Evolutionary conservation across 1,140 invertebrate species (phyloP).

Genomic region (Trypoxylus dichotomus): DNA sequence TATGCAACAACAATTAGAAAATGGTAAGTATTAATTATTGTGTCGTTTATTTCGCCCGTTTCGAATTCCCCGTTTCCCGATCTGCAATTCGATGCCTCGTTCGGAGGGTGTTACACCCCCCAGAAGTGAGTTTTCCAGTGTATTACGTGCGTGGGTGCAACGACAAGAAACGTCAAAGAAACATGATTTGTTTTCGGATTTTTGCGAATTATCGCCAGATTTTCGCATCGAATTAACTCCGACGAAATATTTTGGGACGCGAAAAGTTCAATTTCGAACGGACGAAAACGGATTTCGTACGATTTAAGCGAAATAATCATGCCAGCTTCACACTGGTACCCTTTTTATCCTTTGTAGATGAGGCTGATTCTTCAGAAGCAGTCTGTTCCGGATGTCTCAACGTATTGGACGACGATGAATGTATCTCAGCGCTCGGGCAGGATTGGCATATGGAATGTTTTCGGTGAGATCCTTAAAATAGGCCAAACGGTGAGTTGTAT

Average conservation of each 20-base stretch:
- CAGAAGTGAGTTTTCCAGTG: not conserved
- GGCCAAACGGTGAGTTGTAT: not conserved
- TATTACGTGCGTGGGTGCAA: not conserved
- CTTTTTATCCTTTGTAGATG: conserved; percentile 37
- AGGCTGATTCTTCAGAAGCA: conserved; percentile 36
- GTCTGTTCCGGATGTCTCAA: conserved; percentile 76
- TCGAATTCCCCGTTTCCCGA: not conserved
- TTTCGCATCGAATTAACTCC: too few relatives aligned
- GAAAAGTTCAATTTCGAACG: not conserved
- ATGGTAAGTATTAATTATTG: not conserved
- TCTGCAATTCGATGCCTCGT: not conserved
- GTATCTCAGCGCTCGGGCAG: conserved; percentile 75
- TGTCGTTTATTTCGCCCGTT: not conserved
- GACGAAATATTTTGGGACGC: not conserved
- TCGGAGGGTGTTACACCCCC: not conserved
- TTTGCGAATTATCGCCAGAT: not conserved
- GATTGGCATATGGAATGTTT: conserved; percentile 90
- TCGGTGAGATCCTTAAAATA: conserved; percentile 57
- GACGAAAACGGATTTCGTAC: not conserved
- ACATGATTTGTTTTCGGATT: conserved; percentile 5
- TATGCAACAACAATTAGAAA: conserved; percentile 13
- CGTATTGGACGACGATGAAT: conserved; percentile 72
- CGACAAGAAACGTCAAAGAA: not conserved
- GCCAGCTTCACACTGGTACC: not conserved
- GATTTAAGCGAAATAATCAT: not conserved